These are phyloP conservation scores for Anthopleura sola DNA, from an alignment of 64 coral and sea anemone species.

Conservation along the genomic window DNA sequence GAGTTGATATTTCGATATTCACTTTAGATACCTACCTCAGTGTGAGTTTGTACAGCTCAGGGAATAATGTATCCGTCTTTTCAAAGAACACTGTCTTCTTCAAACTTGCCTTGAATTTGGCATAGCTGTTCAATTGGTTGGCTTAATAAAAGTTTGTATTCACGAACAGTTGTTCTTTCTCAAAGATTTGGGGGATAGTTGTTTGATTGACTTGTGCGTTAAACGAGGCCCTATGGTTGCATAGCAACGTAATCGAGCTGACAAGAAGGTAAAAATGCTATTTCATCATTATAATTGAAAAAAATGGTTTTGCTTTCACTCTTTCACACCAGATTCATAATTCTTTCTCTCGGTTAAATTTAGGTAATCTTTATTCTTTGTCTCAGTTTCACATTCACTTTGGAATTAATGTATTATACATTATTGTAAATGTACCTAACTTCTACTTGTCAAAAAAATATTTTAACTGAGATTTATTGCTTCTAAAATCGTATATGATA, in stretches of 20 bases:
- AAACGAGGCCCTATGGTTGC: neutral
- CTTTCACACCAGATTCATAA: neutral
- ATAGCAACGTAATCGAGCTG: neutral
- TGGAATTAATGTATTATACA: neutral
- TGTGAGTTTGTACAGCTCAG: neutral
- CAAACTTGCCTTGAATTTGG: neutral
- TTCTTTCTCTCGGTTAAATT: neutral
- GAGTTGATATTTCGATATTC: too few species aligned
- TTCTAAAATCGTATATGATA: neutral
- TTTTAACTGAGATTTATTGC: neutral
- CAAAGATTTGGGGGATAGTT: neutral
- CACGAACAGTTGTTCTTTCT: slow-evolving; percentile 5
- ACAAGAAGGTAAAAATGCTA: neutral
- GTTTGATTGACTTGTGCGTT: neutral
- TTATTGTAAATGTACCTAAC: neutral
- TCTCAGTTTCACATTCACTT: neutral
- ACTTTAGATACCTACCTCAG: neutral
- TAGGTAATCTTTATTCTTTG: neutral
- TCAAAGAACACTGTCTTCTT: neutral
- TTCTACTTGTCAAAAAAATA: too few species aligned
- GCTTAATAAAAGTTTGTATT: neutral
- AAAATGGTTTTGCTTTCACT: neutral
- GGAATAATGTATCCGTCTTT: neutral
- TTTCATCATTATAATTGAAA: neutral
- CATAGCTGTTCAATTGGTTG: neutral